phyloP scores from a whole-genome alignment of 2,113 vertebrate species.

The Acrocephalus arundinaceus region DNA sequence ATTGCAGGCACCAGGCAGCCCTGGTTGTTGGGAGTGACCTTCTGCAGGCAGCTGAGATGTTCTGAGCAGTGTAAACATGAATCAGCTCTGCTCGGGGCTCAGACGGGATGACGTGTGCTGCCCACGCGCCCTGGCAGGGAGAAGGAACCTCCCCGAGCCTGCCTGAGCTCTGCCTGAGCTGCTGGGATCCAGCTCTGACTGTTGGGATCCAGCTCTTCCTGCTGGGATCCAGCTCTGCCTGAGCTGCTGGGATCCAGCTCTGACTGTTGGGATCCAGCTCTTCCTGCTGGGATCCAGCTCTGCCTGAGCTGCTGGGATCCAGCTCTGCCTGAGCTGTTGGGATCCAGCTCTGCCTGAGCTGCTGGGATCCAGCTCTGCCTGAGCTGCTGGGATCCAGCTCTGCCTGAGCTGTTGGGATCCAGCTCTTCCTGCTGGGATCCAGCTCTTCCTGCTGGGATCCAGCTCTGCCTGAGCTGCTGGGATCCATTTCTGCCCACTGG shows the following conservation, averaged over 20 bases:
- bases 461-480: neutral
- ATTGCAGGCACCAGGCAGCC: neutral
- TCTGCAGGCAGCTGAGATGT: slow-evolving; percentile 4
- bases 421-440: neutral
- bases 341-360: neutral
- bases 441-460: neutral
- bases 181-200: neutral
- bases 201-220: too few species aligned
- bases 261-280: too few species aligned
- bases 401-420: neutral
- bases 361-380: too few species aligned
- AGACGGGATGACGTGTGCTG: neutral
- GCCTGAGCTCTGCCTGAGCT: neutral
- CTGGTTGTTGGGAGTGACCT: neutral
- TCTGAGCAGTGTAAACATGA: slow-evolving; percentile 9
- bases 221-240: too few species aligned
- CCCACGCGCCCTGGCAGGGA: neutral
- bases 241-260: too few species aligned
- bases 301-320: neutral
- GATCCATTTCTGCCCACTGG: neutral
- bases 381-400: neutral
- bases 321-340: neutral
- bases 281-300: too few species aligned
- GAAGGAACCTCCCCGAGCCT: neutral
- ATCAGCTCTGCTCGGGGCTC: slow-evolving; percentile 32